Evolutionary conservation across 2,797 vertebrate genomes (phyloP), one percentile per base, ranked within the genome.

Genomic region (Sylvia borin): DNA sequence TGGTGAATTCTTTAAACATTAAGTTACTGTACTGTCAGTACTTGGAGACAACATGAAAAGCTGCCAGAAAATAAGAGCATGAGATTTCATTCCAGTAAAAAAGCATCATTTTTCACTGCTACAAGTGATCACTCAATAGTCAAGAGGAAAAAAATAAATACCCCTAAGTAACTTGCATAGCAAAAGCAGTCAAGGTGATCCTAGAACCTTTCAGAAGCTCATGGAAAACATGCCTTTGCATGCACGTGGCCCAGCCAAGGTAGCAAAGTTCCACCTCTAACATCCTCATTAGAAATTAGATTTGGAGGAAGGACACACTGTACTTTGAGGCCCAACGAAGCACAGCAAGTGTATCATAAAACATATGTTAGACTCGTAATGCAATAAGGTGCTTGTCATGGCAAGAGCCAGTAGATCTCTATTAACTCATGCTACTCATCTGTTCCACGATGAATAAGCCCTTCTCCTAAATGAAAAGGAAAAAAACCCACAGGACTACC

Each of bases 361-460:
- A 89, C 73, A 64, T 81, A 94, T 57, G 76, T 85, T 74, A 76
- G 51, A 62, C 42, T 76, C 73, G 70, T 73, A 92, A 90, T 27
- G 45, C 76, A 93, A 26, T 72, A 84, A 94, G 66, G 48, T 54
- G 48, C 55, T 86, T 90, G 93, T 78, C 58, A 72, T 7, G 29
- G 58, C 8, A 4, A 70, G 36, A 95, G 88, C 62, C 75, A 92
- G 82, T 45, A 72, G 62, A 70, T 70, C 70, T 88, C 89, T 88
- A 57, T 68, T 93, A 96, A 90, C 51, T 55, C 54, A 26, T 25
- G 14, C 7, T 12, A 62, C 42, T 90, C 68, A 61, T 73, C 79
- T 85, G 47, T 71, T 90, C 25, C 73, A 76, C 62, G 57, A n/a
- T 0, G 14, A 94, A 58, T 18, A 75, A 62, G n/a, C 7, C 57